Evolutionary conservation across 2,888 invertebrate species (phyloP).

Genomic region (Agrotis clavis): DNA sequence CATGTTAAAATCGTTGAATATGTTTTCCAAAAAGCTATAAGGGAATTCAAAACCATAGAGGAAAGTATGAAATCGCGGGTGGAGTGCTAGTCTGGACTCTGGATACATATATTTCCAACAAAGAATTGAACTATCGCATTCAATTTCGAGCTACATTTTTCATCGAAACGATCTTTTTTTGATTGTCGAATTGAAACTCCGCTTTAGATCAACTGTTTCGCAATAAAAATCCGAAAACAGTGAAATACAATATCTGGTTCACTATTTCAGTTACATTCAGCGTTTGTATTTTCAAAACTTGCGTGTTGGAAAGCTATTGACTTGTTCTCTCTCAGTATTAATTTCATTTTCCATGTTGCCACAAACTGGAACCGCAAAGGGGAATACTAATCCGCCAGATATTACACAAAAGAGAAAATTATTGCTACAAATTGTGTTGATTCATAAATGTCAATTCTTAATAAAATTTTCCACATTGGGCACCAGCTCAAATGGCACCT

Average conservation of each 20-base stretch:
- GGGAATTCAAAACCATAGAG: too few relatives aligned
- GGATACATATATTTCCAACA: not conserved
- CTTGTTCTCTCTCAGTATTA: not conserved
- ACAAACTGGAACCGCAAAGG: not conserved
- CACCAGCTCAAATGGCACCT: too few relatives aligned
- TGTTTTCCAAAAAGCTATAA: too few relatives aligned
- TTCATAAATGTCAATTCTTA: slow-evolving; percentile 28
- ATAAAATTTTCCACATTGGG: too few relatives aligned
- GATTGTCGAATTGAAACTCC: slow-evolving; percentile 23
- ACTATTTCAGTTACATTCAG: slow-evolving; percentile 21
- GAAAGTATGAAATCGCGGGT: too few relatives aligned
- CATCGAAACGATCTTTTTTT: slow-evolving; percentile 31
- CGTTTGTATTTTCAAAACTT: slow-evolving; percentile 13
- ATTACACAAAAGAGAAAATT: not conserved
- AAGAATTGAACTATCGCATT: slow-evolving; percentile 23
- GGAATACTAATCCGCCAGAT: not conserved
- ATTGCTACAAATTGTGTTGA: slow-evolving; percentile 1
- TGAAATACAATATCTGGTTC: slow-evolving; percentile 31
- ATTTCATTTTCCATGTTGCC: slow-evolving; percentile 10
- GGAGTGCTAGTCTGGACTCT: too few relatives aligned
- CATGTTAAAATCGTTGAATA: too few relatives aligned
- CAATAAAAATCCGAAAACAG: slow-evolving; percentile 18
- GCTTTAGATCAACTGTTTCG: slow-evolving; percentile 20
- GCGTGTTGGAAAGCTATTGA: not conserved
- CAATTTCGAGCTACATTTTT: slow-evolving; percentile 33